Evolutionary conservation across 2,888 invertebrate species (phyloP), one percentile per base, ranked within the genome.

Genomic region (Stomorhina lunata): DNA sequence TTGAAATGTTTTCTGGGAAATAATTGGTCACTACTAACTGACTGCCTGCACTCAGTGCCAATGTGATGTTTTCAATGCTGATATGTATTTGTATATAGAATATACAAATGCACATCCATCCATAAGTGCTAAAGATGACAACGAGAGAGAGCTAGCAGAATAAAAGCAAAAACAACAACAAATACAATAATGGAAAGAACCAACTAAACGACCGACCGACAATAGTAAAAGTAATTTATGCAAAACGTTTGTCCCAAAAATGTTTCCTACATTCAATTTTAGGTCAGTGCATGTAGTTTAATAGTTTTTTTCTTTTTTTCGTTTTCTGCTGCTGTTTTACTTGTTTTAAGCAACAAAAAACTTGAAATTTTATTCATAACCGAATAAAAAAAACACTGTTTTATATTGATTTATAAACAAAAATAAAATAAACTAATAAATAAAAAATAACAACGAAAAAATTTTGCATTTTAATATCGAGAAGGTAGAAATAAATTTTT

Each of bases 191-290:
- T 7, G 5, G 25, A 25, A 17, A 6, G 7, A 17, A 27, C 32
- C 32, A 29, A 55, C 43, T 22, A 53, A 43, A 43, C n/a, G 17
- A 40, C 59, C 17, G 22, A 50, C 37, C 22, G 43, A 53, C 34
- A 63, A 50, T 43, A 34, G 53, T 32, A 55, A 78, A 68, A 68
- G 50, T 50, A 50, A 77, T 59, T 68, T 68, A 48, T 59, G 59
- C 76, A 76, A 75, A 76, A 50, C 25, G 22, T 40, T 40, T 61
- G 61, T 34, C 61, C 61, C 37, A 61, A 59, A 66, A 69, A 55
- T 29, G 15, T 32, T 48, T 57, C 63, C 34, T 65, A 55, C 45
- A 61, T 43, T 37, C 0, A 40, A 66, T 79, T 72, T 66, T 79
- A 72, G 79, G 72, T 72, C 79, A 72, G 22, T 25, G 55, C 45